phyloP scores from a whole-genome alignment of 2,797 vertebrate genomes.

The Etheostoma perlongum region DNA sequence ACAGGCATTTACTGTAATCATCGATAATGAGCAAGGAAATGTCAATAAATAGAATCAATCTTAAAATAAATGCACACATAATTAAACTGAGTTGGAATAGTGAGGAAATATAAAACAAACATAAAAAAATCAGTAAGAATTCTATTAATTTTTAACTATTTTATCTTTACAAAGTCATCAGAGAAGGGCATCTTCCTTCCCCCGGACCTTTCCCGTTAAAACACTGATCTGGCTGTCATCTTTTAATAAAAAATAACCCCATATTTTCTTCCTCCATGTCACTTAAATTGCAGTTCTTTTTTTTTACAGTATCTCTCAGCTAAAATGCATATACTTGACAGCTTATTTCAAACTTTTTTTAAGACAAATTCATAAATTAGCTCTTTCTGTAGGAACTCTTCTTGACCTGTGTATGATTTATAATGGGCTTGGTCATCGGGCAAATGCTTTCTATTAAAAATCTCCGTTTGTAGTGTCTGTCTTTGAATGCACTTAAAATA shows the following conservation, averaged over 20 bases:
- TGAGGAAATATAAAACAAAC: constrained; percentile 77
- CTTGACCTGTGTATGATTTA: constrained; percentile 39
- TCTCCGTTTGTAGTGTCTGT: constrained; percentile 48
- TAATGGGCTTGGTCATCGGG: constrained; percentile 22
- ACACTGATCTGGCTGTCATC: constrained; percentile 68
- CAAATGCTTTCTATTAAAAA: constrained; percentile 36
- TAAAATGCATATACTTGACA: constrained; percentile 71
- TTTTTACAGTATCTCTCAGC: constrained; percentile 29
- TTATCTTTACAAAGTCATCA: constrained; percentile 66
- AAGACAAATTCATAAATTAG: constrained; percentile 33
- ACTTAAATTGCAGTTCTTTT: constrained; percentile 46
- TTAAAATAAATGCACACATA: constrained; percentile 75
- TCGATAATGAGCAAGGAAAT: constrained; percentile 73
- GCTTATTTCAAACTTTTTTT: constrained; percentile 56
- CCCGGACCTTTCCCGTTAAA: constrained; percentile 43
- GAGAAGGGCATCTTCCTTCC: constrained; percentile 46
- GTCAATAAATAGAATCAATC: constrained; percentile 75
- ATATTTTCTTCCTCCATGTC: constrained; percentile 28
- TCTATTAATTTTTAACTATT: constrained; percentile 50
- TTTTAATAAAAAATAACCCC: constrained; percentile 35
- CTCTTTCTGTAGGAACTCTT: constrained; percentile 35
- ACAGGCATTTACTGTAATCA: constrained; percentile 79
- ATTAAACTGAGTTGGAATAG: constrained; percentile 68
- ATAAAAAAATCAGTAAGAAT: constrained; percentile 67
- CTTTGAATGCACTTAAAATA: constrained; percentile 42